Percentiles rank a stretch among this genome's conserved stretches.
Conservation (phyloP, 2,797 vertebrate genomes). For the Sebastes trivittatus region DNA sequence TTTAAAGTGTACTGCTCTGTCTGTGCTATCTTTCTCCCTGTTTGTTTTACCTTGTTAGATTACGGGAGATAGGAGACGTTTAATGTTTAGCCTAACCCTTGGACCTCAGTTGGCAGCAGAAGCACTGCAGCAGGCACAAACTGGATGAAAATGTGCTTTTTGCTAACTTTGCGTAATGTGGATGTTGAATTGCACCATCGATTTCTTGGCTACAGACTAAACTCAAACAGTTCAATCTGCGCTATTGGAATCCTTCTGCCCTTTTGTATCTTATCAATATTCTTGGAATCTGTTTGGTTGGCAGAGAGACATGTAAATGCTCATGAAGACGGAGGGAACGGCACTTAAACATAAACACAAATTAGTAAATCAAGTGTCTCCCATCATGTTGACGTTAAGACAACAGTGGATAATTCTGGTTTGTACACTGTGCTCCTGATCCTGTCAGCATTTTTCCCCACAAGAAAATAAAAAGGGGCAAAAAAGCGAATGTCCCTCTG, state of each 20-base stretch:
- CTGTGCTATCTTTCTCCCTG: slow-evolving; percentile 69
- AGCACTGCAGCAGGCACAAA: slow-evolving; percentile 51
- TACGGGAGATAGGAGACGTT: slow-evolving; percentile 39
- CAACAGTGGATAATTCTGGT: slow-evolving; percentile 41
- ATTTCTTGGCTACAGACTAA: slow-evolving; percentile 53
- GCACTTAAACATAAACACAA: slow-evolving; percentile 30
- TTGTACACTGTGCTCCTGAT: slow-evolving; percentile 60
- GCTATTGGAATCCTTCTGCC: slow-evolving; percentile 49
- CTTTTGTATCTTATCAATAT: slow-evolving; percentile 57
- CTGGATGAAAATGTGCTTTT: slow-evolving; percentile 60
- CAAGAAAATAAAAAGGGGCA: slow-evolving; percentile 44
- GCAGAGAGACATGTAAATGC: slow-evolving; percentile 29
- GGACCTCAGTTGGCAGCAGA: slow-evolving; percentile 69
- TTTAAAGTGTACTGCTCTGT: slow-evolving; percentile 75
- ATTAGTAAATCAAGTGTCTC: slow-evolving; percentile 5
- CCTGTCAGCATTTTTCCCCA: slow-evolving; percentile 58
- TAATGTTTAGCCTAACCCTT: slow-evolving; percentile 62
- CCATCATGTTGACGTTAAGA: slow-evolving; percentile 10
- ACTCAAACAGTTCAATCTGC: slow-evolving; percentile 51
- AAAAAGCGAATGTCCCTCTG: slow-evolving; percentile 59
- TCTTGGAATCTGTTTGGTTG: slow-evolving; percentile 58
- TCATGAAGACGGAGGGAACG: neutral
- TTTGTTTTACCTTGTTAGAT: slow-evolving; percentile 67
- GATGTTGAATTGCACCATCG: slow-evolving; percentile 58
- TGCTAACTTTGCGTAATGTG: slow-evolving; percentile 52